A percentile compares a stretch with the other conserved stretches of the same genome.
Conservation (phyloP, 2,888 invertebrate species). For the Suillia variegata region DNA sequence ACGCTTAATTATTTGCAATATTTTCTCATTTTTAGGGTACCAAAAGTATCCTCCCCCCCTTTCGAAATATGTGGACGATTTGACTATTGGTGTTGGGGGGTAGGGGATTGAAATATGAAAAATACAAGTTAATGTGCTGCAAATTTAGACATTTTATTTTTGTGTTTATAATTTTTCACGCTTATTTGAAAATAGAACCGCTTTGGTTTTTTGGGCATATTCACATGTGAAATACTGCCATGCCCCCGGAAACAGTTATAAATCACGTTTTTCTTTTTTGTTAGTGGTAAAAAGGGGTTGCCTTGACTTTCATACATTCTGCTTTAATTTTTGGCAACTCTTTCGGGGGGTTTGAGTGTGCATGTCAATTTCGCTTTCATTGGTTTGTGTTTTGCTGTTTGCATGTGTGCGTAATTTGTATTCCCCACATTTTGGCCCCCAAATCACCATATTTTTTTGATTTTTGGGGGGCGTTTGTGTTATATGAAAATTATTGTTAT, state of each 20-base stretch:
- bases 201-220: too few species aligned
- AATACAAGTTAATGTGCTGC: background rate
- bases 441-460: background rate
- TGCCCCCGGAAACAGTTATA: background rate
- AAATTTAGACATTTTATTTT: constrained; percentile 1
- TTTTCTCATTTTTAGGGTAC: too few species aligned
- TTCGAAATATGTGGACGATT: too few species aligned
- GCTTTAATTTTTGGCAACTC: too few species aligned
- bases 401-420: background rate
- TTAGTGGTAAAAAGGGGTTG: background rate
- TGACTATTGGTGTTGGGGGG: too few species aligned
- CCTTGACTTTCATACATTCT: background rate
- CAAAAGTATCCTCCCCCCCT: too few species aligned
- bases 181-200: background rate
- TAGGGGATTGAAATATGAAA: too few species aligned
- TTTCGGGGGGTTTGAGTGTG: background rate
- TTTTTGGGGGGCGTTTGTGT: background rate
- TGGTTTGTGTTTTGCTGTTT: background rate
- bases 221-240: too few species aligned
- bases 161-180: background rate
- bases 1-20: background rate
- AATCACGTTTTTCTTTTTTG: background rate
- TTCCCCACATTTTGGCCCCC: background rate
- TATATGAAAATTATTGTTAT: background rate
- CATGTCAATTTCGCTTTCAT: background rate